Conservation (phyloP, 2,888 invertebrate species). For the Chrysolina haemoptera region DNA sequence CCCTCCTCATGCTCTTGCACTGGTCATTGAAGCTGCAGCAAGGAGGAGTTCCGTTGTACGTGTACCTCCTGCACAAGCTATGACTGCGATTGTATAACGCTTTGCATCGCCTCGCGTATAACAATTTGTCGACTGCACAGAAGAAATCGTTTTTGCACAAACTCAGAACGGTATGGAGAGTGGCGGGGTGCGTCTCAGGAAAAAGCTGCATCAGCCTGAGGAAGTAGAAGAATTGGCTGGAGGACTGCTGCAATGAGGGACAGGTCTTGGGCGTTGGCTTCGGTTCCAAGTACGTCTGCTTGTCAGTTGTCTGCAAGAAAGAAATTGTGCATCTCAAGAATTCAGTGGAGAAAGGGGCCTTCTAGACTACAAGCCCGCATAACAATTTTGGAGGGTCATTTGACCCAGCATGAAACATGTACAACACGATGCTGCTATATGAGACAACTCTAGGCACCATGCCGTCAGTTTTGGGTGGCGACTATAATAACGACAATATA, state of each 20-base stretch:
- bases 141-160: conserved; percentile 67
- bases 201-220: conserved; percentile 68
- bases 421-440: no score
- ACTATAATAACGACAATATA: no score
- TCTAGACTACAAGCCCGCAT: no score
- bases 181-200: conserved; percentile 68
- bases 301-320: conserved; percentile 1
- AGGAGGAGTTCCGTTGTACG: conserved; percentile 31
- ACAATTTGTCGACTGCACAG: conserved; percentile 65
- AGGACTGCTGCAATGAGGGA: conserved; percentile 60
- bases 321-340: not conserved
- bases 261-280: conserved; percentile 25
- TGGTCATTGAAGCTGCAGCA: conserved; percentile 26
- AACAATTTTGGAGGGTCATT: no score
- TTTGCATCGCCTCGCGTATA: conserved; percentile 64
- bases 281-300: not conserved
- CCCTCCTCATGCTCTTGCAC: not conserved
- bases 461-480: no score
- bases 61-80: conserved; percentile 37
- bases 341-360: no score
- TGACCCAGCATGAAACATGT: no score
- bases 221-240: conserved; percentile 67
- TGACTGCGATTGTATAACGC: conserved; percentile 48
- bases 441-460: no score
- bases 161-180: conserved; percentile 65